Evolutionary conservation across 2,888 invertebrate genomes (phyloP).

Genomic region (Coleophora flavipennella): DNA sequence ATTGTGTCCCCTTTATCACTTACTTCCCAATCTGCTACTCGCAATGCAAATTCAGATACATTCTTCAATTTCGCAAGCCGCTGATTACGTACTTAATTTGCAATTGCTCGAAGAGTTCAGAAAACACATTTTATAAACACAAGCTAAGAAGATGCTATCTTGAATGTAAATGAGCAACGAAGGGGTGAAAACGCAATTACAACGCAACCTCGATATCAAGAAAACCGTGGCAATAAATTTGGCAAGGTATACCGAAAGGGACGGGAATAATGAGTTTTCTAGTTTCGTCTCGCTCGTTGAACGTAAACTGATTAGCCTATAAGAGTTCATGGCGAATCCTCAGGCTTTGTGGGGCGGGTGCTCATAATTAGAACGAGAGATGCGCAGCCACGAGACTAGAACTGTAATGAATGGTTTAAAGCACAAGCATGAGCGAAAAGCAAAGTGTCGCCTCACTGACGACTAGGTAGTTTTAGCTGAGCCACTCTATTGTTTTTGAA

Average conservation of each 20-base stretch:
- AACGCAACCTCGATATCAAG: slow-evolving; percentile 19
- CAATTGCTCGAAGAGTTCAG: too few relatives aligned
- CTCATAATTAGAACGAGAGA: slow-evolving; percentile 65
- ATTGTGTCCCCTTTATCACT: slow-evolving; percentile 31
- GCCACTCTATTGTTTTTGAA: too few relatives aligned
- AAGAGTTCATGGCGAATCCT: slow-evolving; percentile 17
- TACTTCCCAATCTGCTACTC: slow-evolving; percentile 13
- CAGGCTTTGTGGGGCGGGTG: slow-evolving; percentile 43
- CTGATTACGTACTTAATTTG: too few relatives aligned
- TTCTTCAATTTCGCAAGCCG: too few relatives aligned
- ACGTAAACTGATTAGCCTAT: slow-evolving; percentile 15
- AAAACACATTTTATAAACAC: slow-evolving; percentile 21
- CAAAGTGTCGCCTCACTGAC: too few relatives aligned
- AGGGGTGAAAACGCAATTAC: slow-evolving; percentile 41
- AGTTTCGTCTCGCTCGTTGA: slow-evolving; percentile 15
- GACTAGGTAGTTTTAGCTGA: too few relatives aligned
- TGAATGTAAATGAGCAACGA: slow-evolving; percentile 40
- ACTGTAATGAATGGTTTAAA: slow-evolving; percentile 39
- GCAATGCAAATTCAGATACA: not conserved
- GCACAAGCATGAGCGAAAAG: slow-evolving; percentile 15
- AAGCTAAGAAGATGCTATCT: slow-evolving; percentile 32
- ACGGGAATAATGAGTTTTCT: slow-evolving; percentile 12
- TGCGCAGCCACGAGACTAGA: slow-evolving; percentile 60
- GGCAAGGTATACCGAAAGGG: slow-evolving; percentile 11
- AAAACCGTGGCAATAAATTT: slow-evolving; percentile 17